Conservation (phyloP, 2,888 invertebrate genomes). For the Rosalia funebris region DNA sequence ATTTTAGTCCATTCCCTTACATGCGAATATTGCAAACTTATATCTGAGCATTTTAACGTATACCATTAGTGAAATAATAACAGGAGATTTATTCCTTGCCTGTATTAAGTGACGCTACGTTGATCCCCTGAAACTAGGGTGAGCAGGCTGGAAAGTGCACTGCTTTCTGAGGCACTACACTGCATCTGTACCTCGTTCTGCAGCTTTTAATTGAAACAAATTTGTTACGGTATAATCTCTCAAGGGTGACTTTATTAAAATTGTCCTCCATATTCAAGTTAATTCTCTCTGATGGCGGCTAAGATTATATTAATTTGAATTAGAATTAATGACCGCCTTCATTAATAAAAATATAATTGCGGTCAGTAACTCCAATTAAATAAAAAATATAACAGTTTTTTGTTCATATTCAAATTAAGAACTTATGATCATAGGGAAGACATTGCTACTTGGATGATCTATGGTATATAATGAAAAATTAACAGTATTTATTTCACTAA, state of each 20-base stretch:
- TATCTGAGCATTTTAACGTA: neutral
- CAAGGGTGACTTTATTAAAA: slow-evolving; percentile 45
- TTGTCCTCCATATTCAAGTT: slow-evolving; percentile 35
- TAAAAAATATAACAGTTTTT: too few species aligned
- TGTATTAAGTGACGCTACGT: neutral
- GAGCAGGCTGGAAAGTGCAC: slow-evolving; percentile 7
- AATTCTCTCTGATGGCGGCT: slow-evolving; percentile 29
- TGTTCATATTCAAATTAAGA: too few species aligned
- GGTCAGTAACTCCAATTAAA: too few species aligned
- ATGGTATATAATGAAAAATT: too few species aligned
- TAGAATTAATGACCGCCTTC: slow-evolving; percentile 33
- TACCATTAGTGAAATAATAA: neutral
- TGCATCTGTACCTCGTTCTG: slow-evolving; percentile 32
- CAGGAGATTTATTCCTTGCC: neutral
- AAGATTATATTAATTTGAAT: slow-evolving; percentile 31
- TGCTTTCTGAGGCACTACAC: neutral
- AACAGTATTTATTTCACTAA: too few species aligned
- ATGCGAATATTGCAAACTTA: too few species aligned
- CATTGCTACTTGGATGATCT: too few species aligned
- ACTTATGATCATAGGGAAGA: too few species aligned
- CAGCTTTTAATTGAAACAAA: slow-evolving; percentile 44
- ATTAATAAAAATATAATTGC: slow-evolving; percentile 5
- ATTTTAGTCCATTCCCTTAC: too few species aligned
- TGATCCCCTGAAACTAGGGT: slow-evolving; percentile 5
- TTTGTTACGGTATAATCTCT: slow-evolving; percentile 41